Conservation (phyloP, 2,113 vertebrate species). For the Heliornis fulica region DNA sequence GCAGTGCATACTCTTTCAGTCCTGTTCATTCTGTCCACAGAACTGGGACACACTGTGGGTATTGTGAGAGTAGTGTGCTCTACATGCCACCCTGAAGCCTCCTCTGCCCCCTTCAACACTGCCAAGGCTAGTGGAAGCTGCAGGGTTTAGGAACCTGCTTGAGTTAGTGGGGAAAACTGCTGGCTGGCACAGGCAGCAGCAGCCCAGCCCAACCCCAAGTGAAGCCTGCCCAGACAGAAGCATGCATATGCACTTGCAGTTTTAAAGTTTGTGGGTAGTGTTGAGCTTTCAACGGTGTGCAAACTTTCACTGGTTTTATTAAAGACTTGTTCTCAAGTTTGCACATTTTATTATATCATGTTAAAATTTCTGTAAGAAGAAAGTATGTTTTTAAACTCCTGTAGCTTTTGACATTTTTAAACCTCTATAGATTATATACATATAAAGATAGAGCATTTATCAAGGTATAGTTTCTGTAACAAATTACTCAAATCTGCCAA, state of each 20-base stretch:
- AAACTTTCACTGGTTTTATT: constrained; percentile 29
- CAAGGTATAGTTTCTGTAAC: background rate
- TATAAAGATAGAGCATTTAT: background rate
- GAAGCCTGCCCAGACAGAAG: background rate
- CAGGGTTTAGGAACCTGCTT: background rate
- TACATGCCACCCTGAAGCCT: rapidly evolving
- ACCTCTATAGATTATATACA: background rate
- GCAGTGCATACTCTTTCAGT: background rate
- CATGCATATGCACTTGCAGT: background rate
- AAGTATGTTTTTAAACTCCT: background rate
- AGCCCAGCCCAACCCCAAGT: background rate
- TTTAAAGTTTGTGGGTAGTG: background rate
- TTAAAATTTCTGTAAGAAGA: background rate
- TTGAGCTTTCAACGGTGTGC: background rate
- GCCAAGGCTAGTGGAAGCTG: background rate
- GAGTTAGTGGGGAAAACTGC: background rate
- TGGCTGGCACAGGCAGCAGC: background rate
- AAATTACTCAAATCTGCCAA: background rate
- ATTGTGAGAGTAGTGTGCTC: too few species aligned
- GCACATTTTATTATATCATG: background rate
- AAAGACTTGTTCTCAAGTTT: background rate
- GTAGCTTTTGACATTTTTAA: background rate
- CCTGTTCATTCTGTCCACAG: background rate
- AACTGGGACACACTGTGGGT: rapidly evolving
- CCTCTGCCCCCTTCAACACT: background rate